Evolutionary conservation across 53 echinoderm and acorn worm genomes (phyloP).

Genomic region (Antedon mediterranea): DNA sequence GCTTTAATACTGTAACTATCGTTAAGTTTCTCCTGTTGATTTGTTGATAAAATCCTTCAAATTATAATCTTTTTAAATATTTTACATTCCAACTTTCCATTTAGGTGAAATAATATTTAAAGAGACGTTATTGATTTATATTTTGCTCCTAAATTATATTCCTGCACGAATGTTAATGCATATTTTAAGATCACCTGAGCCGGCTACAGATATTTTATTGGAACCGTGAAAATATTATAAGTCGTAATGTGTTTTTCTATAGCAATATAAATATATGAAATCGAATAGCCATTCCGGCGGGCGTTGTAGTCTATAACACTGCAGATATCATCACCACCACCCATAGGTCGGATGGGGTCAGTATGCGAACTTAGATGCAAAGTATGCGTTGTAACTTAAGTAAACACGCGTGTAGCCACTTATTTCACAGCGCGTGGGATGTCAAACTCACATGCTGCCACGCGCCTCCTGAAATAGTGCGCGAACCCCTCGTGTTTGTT

Average conservation of each 20-base stretch:
- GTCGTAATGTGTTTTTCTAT: not conserved
- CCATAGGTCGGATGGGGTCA: not conserved
- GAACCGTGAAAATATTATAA: not conserved
- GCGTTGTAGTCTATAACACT: not conserved
- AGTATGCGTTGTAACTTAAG: not conserved
- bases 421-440: not conserved
- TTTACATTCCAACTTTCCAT: not conserved
- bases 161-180: not conserved
- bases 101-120: not conserved
- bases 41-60: too few relatives aligned
- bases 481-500: not conserved
- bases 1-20: too few relatives aligned
- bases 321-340: not conserved
- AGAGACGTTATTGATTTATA: not conserved
- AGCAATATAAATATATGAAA: not conserved
- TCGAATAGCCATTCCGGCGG: not conserved
- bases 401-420: slow-evolving; percentile 1
- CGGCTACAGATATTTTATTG: not conserved
- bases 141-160: not conserved
- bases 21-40: too few relatives aligned
- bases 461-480: not conserved
- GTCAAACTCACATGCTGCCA: not conserved
- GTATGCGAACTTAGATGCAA: not conserved
- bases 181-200: not conserved
- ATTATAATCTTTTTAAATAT: too few relatives aligned